Percentiles rank a stretch among this genome's conserved stretches.
Evolutionary conservation across 2,797 vertebrate genomes (phyloP).

Genomic region (Halcyon badia): DNA sequence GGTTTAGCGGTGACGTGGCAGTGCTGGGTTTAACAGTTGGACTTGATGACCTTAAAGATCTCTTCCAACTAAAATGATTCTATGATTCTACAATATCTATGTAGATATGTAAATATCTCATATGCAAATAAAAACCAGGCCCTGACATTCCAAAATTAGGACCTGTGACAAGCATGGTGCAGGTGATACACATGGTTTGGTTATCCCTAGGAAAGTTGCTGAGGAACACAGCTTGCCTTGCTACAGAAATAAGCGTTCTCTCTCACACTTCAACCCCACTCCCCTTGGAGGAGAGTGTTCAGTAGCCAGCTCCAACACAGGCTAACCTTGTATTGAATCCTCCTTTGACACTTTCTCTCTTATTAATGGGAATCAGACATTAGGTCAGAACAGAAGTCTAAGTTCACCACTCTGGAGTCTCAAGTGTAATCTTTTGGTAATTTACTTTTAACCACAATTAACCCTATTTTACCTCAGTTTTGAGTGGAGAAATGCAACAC

Average conservation of each 20-base stretch:
- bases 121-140: not conserved
- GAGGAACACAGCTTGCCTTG: not conserved
- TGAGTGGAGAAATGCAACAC: not conserved
- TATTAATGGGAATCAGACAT: not conserved
- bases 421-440: not conserved
- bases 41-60: too few relatives aligned
- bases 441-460: not conserved
- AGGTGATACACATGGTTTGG: fast-evolving
- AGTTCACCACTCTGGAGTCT: not conserved
- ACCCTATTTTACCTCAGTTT: not conserved
- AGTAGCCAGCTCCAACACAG: not conserved
- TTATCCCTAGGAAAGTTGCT: not conserved
- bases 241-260: not conserved
- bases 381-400: not conserved
- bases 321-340: not conserved
- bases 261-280: not conserved
- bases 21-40: too few relatives aligned
- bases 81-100: not conserved
- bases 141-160: not conserved
- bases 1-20: too few relatives aligned
- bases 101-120: not conserved
- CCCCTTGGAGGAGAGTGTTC: not conserved
- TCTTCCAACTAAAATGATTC: too few relatives aligned
- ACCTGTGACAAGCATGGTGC: not conserved
- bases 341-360: not conserved